Evolutionary conservation across 2,797 vertebrate genomes (phyloP), one percentile per base, ranked within the genome.

Genomic region (Morus bassanus): DNA sequence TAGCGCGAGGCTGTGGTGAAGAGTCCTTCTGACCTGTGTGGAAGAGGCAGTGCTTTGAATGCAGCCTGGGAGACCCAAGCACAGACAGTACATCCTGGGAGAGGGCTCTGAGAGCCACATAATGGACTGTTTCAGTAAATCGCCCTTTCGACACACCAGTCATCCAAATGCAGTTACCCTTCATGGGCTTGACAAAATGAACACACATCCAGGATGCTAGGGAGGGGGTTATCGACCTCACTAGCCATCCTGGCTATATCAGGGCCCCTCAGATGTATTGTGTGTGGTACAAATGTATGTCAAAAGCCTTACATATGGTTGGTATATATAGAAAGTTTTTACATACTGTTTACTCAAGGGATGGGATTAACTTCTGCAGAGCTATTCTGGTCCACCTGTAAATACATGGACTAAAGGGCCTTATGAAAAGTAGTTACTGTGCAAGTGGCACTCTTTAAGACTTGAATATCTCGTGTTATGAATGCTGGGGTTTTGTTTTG

Each of bases 341-440:
- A 83, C 72, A 54, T 77, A 69, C 54, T 94, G 85, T 97, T 97
- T 97, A 94, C 65, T 93, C 80, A 87, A 88, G 48, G 63, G 73
- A 91, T 90, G 83, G 75, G 63, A 63, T 75, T 93, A 94, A 95
- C 73, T 95, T 97, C 91, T 91, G 91, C 67, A 83, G 94, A 93
- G 95, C 82, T 91, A 93, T 95, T 96, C 96, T 93, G 87, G 95
- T 93, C 87, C 88, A 95, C 92, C 91, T 89, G 69, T 94, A 97
- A 97, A 95, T 70, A 96, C 57, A 79, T 4, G 41, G 46, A 79
- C 94, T 88, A 91, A 93, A 96, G 27, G 43, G 50, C 78, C 54
- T 92, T 93, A 93, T 88, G 93, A 97, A 96, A 91, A 95, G 78
- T 88, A 80, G 91, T 51, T 83, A 91, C 70, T 91, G 39, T 63